Percentiles rank a stretch among this genome's conserved stretches.
Evolutionary conservation across 2,888 invertebrate species (phyloP).

Genomic region (Schrankia costaestrigalis): DNA sequence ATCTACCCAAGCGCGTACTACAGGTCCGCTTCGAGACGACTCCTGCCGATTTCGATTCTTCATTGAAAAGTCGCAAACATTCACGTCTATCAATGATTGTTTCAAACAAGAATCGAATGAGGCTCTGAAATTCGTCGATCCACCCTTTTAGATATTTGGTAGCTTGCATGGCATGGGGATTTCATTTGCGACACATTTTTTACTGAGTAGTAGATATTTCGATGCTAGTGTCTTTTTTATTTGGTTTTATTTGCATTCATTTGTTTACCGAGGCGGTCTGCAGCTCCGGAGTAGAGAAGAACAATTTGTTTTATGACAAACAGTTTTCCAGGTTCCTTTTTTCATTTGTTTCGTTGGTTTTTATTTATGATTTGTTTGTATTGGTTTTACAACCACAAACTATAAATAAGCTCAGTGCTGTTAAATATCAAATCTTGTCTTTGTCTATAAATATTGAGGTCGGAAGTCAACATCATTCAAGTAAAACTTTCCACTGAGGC

Average conservation of each 20-base stretch:
- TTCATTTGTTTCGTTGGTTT: too few species aligned
- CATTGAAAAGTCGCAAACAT: conserved; percentile 32
- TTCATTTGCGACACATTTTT: conserved; percentile 54
- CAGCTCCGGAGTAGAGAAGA: conserved; percentile 37
- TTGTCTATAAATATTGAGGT: conserved; percentile 44
- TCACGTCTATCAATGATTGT: conserved; percentile 10
- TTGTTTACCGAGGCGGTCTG: conserved; percentile 44
- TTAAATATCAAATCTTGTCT: too few species aligned
- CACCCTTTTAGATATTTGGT: conserved; percentile 37
- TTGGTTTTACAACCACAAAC: too few species aligned
- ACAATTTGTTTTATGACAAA: too few species aligned
- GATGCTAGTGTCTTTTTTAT: conserved; percentile 59
- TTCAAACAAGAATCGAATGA: conserved; percentile 55
- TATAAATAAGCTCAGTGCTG: too few species aligned
- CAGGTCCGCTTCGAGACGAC: conserved; percentile 86
- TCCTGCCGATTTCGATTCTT: conserved; percentile 63
- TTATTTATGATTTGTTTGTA: too few species aligned
- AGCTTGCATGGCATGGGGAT: conserved; percentile 73
- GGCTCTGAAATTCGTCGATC: conserved; percentile 38
- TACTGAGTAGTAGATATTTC: conserved; percentile 52
- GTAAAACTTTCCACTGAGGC: conserved; percentile 32
- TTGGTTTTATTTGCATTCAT: conserved; percentile 51
- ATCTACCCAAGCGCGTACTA: conserved; percentile 94
- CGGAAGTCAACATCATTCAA: conserved; percentile 33
- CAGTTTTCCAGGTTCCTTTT: too few species aligned